These are phyloP conservation scores for Microcebus murinus DNA, from an alignment of 2,113 vertebrate genomes.

Conservation along the genomic window DNA sequence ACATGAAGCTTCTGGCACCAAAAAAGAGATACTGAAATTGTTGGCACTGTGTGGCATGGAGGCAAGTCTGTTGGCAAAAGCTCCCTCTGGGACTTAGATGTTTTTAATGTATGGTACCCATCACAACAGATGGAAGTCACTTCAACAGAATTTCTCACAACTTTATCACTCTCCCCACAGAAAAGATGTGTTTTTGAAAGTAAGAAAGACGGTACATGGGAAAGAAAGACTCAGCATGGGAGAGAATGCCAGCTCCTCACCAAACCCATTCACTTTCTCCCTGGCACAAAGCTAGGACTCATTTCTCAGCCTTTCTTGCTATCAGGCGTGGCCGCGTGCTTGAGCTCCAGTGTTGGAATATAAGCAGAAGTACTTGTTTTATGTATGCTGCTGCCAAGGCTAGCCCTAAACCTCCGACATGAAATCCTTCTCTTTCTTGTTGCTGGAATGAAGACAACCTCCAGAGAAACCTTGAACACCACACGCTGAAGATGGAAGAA, in stretches of 20 bases:
- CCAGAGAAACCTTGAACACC: neutral
- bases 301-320: neutral
- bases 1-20: neutral
- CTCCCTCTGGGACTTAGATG: conserved; percentile 1
- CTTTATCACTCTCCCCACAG: neutral
- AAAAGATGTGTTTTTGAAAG: neutral
- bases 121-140: conserved; percentile 56
- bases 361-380: neutral
- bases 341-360: neutral
- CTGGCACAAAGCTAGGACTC: neutral
- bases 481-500: neutral
- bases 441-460: neutral
- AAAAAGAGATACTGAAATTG: neutral
- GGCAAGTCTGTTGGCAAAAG: neutral
- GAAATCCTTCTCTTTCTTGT: neutral
- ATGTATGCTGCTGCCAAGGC: neutral
- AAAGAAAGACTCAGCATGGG: neutral
- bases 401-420: neutral
- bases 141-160: neutral
- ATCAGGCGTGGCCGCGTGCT: neutral
- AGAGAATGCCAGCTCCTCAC: neutral
- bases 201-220: neutral
- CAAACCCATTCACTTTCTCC: neutral
- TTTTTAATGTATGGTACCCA: conserved; percentile 46
- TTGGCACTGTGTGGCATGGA: neutral